Evolutionary conservation across 2,113 vertebrate genomes (phyloP).

Genomic region (Typhlomys cinereus): DNA sequence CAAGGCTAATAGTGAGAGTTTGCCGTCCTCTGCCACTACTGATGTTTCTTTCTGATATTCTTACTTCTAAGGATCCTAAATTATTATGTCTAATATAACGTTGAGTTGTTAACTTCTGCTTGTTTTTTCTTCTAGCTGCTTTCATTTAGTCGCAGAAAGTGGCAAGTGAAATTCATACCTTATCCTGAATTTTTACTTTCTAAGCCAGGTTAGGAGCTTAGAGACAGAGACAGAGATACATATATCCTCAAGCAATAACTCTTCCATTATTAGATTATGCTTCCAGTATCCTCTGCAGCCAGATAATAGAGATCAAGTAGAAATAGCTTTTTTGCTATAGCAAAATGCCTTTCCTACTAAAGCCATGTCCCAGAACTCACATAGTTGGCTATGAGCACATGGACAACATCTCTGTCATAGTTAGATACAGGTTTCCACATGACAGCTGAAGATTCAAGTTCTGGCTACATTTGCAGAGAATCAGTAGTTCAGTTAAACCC

Average conservation of each 20-base stretch:
- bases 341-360: not conserved
- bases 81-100: too few species aligned
- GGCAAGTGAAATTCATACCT: too few species aligned
- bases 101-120: not conserved
- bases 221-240: not conserved
- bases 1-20: not conserved
- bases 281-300: not conserved
- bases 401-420: rapidly evolving
- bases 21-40: not conserved
- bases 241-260: too few species aligned
- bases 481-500: too few species aligned
- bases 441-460: too few species aligned
- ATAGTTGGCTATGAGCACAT: not conserved
- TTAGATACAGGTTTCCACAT: too few species aligned
- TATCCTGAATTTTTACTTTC: not conserved
- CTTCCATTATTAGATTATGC: not conserved
- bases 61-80: not conserved
- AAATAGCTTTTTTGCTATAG: too few species aligned
- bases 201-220: not conserved
- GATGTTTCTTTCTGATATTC: not conserved
- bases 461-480: too few species aligned
- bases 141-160: too few species aligned
- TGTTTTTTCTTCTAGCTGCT: too few species aligned
- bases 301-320: not conserved
- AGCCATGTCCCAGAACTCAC: not conserved